Base-by-base conservation (phyloP, 2,797 vertebrate species). In the Heteromormyrus szaboi region DNA sequence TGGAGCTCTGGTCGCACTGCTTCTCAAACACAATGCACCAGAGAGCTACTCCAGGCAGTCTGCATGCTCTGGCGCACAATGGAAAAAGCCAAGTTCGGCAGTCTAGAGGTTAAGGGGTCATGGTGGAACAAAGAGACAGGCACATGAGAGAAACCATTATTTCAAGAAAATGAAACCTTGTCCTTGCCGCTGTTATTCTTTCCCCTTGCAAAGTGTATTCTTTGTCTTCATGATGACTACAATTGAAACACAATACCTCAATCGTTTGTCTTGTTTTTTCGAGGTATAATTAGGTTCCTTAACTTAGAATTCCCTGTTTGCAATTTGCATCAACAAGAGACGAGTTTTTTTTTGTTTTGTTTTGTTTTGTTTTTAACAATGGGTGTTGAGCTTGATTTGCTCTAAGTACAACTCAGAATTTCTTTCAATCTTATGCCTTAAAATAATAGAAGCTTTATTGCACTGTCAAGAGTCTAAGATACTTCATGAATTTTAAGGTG, bases 11-110 rank as follows among this genome's bases (percentile, higher is more conserved):
- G 37, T 68, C 51, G 19, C 83, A 37, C 11, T 22, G 87, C 79
- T 22, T 41, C 62, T 7, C 81, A 54, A 72, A 90, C 44, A 90
- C 83, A 88, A 90, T 88, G 65, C 87, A 56, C 87, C 76, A 85
- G 87, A 86, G 81, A 56, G 87, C 50, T 50, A 14, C 62, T 14
- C 37, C 19, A 59, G 25, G 41, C n/a, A 0, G 87, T n/a, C 79
- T 37, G 87, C 48, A 19, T 0, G 3, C 86, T 6, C 41, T 81
- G 76, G 19, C 54, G 0, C 22, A 53, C 89, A 48, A 22, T 88
- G 44, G 86, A 86, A 88, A 81, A 68, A 29, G 53, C 87, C 76
- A 53, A 53, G 86, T 65, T 88, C 48, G 83, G 62, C 44, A 72
- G 19, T 8, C 33, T 33, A n/a, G 48, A 72, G 87, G 81, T 85